These are phyloP conservation scores for Nasonia longicornis DNA, from an alignment of 1,140 invertebrate genomes.

Conservation along the genomic window DNA sequence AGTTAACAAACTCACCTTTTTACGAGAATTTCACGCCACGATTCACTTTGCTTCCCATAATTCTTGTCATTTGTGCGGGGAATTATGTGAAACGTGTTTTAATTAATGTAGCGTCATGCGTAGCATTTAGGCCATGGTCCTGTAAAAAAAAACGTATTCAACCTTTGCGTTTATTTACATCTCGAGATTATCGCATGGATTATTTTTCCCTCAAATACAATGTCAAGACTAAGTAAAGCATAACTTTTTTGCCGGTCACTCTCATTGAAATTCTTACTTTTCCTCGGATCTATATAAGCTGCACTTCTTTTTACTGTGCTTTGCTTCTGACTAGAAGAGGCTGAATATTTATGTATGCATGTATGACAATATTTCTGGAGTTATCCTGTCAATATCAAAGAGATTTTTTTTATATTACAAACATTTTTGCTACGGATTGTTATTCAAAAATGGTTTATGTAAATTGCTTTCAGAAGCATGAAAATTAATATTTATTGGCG, in stretches of 20 bases:
- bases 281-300: background rate
- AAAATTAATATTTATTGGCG: no score
- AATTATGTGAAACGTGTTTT: background rate
- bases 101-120: background rate
- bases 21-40: background rate
- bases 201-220: background rate
- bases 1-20: background rate
- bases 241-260: background rate
- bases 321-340: no score
- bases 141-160: background rate
- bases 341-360: no score
- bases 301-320: background rate
- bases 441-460: no score
- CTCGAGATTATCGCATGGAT: background rate
- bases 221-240: background rate
- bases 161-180: conserved; percentile 1
- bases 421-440: no score
- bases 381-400: no score
- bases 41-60: background rate
- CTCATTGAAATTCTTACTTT: background rate
- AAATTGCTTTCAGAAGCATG: no score
- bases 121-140: conserved; percentile 25
- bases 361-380: no score
- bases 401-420: no score
- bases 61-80: background rate